Conservation (phyloP, 2,797 vertebrate species). For the Tokudaia tokunoshimensis region DNA sequence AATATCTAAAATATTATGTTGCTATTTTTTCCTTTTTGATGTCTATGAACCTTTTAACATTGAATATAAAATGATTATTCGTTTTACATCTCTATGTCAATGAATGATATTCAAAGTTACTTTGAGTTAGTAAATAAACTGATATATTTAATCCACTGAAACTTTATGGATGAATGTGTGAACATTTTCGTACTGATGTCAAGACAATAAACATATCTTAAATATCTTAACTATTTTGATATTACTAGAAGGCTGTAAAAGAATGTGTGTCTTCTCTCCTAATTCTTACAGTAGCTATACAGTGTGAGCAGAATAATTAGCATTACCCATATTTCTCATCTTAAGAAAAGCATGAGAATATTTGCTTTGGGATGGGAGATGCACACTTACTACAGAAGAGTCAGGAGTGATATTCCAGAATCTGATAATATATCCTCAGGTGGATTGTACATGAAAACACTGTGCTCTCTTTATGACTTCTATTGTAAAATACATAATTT, state of each 20-base stretch:
- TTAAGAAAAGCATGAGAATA: neutral
- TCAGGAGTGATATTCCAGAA: neutral
- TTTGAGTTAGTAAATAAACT: neutral
- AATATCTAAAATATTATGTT: neutral
- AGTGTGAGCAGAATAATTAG: neutral
- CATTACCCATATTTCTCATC: neutral
- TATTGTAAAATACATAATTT: neutral
- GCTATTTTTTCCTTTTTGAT: neutral
- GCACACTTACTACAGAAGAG: neutral
- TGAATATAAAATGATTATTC: neutral
- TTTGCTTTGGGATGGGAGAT: neutral
- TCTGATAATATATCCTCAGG: neutral
- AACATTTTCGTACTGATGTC: neutral
- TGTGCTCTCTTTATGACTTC: neutral
- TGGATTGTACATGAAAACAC: neutral
- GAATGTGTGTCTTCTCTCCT: too few species aligned
- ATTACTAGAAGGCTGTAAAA: neutral
- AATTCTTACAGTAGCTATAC: neutral
- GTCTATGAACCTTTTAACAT: neutral
- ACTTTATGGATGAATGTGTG: neutral
- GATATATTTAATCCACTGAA: neutral
- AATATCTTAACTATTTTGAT: neutral
- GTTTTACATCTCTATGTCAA: neutral
- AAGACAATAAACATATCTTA: neutral
- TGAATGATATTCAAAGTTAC: neutral